Conservation (phyloP, 2,797 vertebrate species). For the Petrocephalus schoutedeni region DNA sequence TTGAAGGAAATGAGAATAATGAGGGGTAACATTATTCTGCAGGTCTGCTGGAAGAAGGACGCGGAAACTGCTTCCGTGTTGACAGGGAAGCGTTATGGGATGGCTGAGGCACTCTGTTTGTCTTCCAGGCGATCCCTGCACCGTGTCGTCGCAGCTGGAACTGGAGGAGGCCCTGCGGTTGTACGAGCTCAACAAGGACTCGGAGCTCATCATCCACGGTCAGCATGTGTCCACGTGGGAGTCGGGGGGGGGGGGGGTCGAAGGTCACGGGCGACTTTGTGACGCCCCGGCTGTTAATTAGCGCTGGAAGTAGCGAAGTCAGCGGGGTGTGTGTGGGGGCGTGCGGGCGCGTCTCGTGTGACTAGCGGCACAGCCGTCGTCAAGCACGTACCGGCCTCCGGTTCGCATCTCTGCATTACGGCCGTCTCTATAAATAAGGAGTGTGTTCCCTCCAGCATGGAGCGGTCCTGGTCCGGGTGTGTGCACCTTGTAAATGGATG, state of each 20-base stretch:
- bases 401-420: background rate
- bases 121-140: constrained; percentile 88
- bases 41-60: background rate
- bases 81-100: background rate
- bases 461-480: background rate
- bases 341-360: background rate
- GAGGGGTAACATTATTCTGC: background rate
- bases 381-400: background rate
- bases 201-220: constrained; percentile 96
- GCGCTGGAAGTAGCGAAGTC: background rate
- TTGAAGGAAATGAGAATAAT: background rate
- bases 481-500: background rate
- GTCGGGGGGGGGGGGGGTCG: background rate
- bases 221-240: constrained; percentile 30
- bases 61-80: background rate
- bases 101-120: background rate
- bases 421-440: background rate
- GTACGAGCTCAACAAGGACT: constrained; percentile 98
- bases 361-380: background rate
- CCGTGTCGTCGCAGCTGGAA: constrained; percentile 95
- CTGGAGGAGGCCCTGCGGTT: constrained; percentile 93
- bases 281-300: background rate
- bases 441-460: constrained; percentile 20
- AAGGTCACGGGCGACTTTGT: background rate
- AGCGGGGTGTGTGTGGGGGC: background rate